phyloP scores from a whole-genome alignment of 2,888 invertebrate species.

The Tenthredo scrophulariae region DNA sequence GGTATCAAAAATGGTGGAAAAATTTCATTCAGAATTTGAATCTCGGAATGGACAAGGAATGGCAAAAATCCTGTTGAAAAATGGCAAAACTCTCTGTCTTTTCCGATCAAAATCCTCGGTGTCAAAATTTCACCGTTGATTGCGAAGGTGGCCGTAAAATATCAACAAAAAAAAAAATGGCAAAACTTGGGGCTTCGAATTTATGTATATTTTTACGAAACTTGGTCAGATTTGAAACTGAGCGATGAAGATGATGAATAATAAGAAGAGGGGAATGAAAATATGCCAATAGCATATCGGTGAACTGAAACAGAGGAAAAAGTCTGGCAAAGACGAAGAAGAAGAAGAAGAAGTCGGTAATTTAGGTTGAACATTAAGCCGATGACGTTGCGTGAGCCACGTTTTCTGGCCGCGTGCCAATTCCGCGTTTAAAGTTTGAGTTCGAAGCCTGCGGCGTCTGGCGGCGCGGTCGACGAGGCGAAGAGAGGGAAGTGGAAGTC shows the following conservation, averaged over 20 bases:
- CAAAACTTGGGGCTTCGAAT: neutral
- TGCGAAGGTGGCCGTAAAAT: neutral
- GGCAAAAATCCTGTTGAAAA: neutral
- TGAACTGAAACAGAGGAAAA: neutral
- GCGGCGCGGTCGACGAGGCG: neutral
- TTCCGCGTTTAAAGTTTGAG: constrained; percentile 9
- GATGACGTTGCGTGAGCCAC: constrained; percentile 38
- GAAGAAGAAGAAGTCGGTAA: neutral
- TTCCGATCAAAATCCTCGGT: neutral
- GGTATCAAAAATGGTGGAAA: too few species aligned
- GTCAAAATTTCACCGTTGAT: neutral
- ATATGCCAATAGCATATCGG: neutral
- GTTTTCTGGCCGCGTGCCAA: constrained; percentile 40
- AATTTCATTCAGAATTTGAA: too few species aligned
- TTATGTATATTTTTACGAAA: neutral
- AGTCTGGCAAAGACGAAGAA: neutral
- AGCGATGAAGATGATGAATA: neutral
- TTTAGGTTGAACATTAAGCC: constrained; percentile 31
- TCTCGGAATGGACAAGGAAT: too few species aligned
- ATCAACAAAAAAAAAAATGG: neutral
- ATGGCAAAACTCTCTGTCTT: neutral
- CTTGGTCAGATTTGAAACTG: neutral
- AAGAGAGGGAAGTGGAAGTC: too few species aligned
- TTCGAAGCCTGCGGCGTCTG: constrained; percentile 2
- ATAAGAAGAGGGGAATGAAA: neutral